Percentiles rank a stretch among this genome's conserved stretches.
phyloP scores from a whole-genome alignment of 2,113 vertebrate genomes.

The Oxyura jamaicensis region DNA sequence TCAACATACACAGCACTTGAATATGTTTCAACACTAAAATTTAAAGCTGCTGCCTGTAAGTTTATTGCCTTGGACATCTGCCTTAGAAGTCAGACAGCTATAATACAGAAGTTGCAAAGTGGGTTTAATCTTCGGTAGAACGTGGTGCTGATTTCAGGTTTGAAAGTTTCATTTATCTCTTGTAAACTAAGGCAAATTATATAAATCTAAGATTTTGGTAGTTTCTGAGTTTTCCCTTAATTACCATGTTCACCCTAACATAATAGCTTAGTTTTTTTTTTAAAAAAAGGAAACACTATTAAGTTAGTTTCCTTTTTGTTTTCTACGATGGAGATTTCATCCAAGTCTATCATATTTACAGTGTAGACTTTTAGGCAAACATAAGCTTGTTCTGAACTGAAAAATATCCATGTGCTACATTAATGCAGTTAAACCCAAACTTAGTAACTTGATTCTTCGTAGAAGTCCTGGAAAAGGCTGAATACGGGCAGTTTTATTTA shows the following conservation, averaged over 20 bases:
- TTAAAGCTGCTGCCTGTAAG: not conserved
- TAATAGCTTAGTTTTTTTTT: not conserved
- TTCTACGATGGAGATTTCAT: not conserved
- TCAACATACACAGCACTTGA: rapidly evolving
- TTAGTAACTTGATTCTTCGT: not conserved
- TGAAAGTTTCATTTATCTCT: not conserved
- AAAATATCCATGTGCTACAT: rapidly evolving
- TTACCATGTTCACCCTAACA: not conserved
- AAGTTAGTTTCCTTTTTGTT: not conserved
- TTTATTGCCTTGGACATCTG: not conserved
- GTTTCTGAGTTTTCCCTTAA: not conserved
- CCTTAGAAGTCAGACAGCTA: not conserved
- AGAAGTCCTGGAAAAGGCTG: not conserved
- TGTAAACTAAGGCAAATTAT: not conserved
- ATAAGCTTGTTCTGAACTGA: not conserved
- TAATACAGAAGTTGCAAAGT: not conserved
- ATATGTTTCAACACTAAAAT: not conserved
- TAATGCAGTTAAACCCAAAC: not conserved
- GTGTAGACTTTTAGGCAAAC: not conserved
- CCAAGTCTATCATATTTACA: not conserved
- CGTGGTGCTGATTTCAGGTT: not conserved
- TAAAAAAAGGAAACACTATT: not conserved
- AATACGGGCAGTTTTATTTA: not conserved
- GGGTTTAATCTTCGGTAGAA: not conserved
- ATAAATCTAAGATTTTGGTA: not conserved